Percentiles rank a stretch among this genome's conserved stretches.
Evolutionary conservation across 1,140 invertebrate genomes (phyloP).

Genomic region (Bombus fervidus): DNA sequence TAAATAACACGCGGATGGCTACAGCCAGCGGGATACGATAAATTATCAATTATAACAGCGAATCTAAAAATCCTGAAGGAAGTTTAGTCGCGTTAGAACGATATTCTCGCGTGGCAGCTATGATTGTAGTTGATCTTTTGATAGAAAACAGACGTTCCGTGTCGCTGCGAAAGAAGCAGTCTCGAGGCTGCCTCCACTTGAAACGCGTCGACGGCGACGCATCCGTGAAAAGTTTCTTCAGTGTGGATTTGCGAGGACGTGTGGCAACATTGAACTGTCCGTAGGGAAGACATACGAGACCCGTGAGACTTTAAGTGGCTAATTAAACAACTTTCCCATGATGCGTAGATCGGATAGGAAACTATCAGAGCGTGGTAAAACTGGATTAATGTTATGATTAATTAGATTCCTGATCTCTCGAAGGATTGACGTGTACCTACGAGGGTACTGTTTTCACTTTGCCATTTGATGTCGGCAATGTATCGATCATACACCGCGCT

Average conservation of each 20-base stretch:
- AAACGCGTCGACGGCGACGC: background rate
- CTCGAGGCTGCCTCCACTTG: background rate
- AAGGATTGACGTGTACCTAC: background rate
- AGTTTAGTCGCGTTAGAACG: background rate
- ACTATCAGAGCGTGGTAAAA: conserved; percentile 45
- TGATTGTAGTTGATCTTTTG: background rate
- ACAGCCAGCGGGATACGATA: too few species aligned
- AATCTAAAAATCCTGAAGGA: background rate
- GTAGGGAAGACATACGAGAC: conserved; percentile 33
- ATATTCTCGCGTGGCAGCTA: background rate
- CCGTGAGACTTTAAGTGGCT: conserved; percentile 41
- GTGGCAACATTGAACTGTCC: conserved; percentile 36
- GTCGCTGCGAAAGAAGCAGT: background rate
- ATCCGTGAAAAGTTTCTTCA: conserved; percentile 25
- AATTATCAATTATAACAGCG: background rate
- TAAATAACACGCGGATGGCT: too few species aligned
- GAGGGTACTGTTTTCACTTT: conserved; percentile 5
- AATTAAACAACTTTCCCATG: conserved; percentile 50
- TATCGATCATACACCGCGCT: background rate
- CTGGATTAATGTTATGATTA: conserved; percentile 49
- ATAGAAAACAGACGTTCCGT: conserved; percentile 11
- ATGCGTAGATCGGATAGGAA: conserved; percentile 34
- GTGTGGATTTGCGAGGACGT: conserved; percentile 7
- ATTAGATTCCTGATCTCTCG: conserved; percentile 10
- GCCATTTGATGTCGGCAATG: background rate